Evolutionary conservation across 2,888 invertebrate genomes (phyloP).

Genomic region (Elegia similella): DNA sequence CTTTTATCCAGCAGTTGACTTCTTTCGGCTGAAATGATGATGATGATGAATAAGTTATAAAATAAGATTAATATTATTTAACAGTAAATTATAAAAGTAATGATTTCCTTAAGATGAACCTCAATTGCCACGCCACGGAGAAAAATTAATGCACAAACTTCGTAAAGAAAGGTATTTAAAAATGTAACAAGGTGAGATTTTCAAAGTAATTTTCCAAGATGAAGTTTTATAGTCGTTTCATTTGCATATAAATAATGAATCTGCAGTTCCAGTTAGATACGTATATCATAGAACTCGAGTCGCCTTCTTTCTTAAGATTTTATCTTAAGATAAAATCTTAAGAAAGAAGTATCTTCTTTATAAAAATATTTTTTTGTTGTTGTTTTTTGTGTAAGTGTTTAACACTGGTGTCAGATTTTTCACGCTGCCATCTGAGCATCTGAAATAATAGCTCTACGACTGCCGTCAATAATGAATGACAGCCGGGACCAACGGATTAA

Average conservation of each 20-base stretch:
- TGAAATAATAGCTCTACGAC: too few species aligned
- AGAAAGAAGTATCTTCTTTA: too few species aligned
- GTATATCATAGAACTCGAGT: not conserved
- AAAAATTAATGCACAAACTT: not conserved
- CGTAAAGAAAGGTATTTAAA: not conserved
- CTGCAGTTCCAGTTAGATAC: not conserved
- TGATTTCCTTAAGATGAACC: not conserved
- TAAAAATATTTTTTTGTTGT: too few species aligned
- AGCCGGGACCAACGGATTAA: too few species aligned
- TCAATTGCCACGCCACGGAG: not conserved
- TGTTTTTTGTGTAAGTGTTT: too few species aligned
- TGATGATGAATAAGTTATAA: too few species aligned
- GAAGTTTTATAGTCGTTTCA: not conserved
- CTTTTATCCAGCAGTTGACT: too few species aligned
- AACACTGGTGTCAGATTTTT: too few species aligned
- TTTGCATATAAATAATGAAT: slow-evolving; percentile 6
- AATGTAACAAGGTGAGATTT: not conserved
- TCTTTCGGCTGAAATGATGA: too few species aligned
- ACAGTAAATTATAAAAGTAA: not conserved
- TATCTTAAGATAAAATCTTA: slow-evolving; percentile 11
- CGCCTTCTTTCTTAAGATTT: not conserved
- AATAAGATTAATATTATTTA: too few species aligned
- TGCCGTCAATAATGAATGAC: too few species aligned
- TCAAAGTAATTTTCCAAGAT: slow-evolving; percentile 6
- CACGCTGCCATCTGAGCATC: too few species aligned